Percentiles rank a stretch among this genome's conserved stretches.
Evolutionary conservation across 1,140 invertebrate species (phyloP).

Genomic region (Anoplophora glabripennis): DNA sequence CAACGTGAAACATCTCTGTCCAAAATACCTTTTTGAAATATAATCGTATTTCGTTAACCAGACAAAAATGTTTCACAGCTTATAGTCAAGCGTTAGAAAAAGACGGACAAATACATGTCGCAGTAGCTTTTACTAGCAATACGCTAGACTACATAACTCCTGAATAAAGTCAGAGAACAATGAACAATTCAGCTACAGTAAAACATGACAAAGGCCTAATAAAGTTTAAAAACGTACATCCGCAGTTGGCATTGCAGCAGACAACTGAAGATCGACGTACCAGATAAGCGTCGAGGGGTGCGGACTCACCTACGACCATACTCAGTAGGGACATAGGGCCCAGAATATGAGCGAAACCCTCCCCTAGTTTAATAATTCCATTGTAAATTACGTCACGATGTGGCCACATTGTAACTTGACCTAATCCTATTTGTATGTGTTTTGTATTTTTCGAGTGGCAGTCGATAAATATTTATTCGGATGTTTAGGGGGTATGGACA

Average conservation of each 20-base stretch:
- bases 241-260: slow-evolving; percentile 31
- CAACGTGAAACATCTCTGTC: too few species aligned
- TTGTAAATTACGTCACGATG: slow-evolving; percentile 34
- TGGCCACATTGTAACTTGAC: slow-evolving; percentile 41
- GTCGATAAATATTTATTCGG: slow-evolving; percentile 37
- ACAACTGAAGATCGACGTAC: slow-evolving; percentile 28
- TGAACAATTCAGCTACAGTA: too few species aligned
- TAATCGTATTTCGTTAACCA: too few species aligned
- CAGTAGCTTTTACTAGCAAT: too few species aligned
- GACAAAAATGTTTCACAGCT: too few species aligned
- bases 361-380: slow-evolving; percentile 36
- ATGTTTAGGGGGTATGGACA: neutral
- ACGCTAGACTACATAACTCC: too few species aligned
- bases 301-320: slow-evolving; percentile 11
- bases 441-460: slow-evolving; percentile 34
- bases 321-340: slow-evolving; percentile 6
- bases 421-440: slow-evolving; percentile 41
- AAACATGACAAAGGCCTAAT: slow-evolving; percentile 9
- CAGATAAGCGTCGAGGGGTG: slow-evolving; percentile 24
- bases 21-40: too few species aligned
- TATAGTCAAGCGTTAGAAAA: too few species aligned
- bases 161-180: too few species aligned
- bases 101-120: too few species aligned
- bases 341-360: slow-evolving; percentile 13
- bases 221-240: slow-evolving; percentile 26